A percentile compares a stretch with the other conserved stretches of the same genome.
These are phyloP conservation scores for Drosophila kanekoi DNA, from an alignment of 2,888 invertebrate species.

Conservation along the genomic window DNA sequence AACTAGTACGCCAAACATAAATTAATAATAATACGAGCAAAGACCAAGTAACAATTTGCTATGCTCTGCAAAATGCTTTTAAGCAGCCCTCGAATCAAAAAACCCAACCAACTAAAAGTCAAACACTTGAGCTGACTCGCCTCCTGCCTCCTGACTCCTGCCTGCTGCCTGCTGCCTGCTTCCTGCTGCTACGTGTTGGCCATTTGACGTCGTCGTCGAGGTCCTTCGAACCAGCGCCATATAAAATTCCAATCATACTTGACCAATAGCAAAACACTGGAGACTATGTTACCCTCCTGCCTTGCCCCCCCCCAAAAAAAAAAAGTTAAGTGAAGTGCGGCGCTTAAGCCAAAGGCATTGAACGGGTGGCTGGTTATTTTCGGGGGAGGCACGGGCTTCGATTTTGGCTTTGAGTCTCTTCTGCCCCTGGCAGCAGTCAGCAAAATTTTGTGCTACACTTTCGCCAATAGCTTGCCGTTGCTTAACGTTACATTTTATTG, in stretches of 20 bases:
- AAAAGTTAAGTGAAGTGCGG: conserved; percentile 74
- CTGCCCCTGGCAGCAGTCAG: conserved; percentile 66
- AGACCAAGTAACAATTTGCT: conserved; percentile 75
- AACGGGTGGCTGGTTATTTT: conserved; percentile 34
- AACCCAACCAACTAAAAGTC: conserved; percentile 68
- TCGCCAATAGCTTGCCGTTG: conserved; percentile 62
- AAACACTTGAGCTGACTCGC: conserved; percentile 55
- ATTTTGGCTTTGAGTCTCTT: conserved; percentile 26
- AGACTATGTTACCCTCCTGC: conserved; percentile 52
- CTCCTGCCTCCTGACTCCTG: conserved; percentile 4
- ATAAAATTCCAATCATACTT: conserved; percentile 80
- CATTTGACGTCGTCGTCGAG: conserved; percentile 62
- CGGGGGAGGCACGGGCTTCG: conserved; percentile 4
- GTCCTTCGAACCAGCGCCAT: conserved; percentile 65
- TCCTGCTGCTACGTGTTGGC: conserved; percentile 67
- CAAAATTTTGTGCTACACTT: conserved; percentile 61
- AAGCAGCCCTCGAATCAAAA: conserved; percentile 34
- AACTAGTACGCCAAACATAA: conserved; percentile 64
- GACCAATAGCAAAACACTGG: conserved; percentile 78
- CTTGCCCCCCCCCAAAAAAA: conserved; percentile 2
- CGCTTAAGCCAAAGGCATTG: conserved; percentile 62
- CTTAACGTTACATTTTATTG: conserved; percentile 51
- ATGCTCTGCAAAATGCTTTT: conserved; percentile 74
- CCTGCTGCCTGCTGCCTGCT: conserved; percentile 11
- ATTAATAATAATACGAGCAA: conserved; percentile 71